Evolutionary conservation across 2,113 vertebrate species (phyloP), one percentile per base, ranked within the genome.

Genomic region (Coracopsis vasa): DNA sequence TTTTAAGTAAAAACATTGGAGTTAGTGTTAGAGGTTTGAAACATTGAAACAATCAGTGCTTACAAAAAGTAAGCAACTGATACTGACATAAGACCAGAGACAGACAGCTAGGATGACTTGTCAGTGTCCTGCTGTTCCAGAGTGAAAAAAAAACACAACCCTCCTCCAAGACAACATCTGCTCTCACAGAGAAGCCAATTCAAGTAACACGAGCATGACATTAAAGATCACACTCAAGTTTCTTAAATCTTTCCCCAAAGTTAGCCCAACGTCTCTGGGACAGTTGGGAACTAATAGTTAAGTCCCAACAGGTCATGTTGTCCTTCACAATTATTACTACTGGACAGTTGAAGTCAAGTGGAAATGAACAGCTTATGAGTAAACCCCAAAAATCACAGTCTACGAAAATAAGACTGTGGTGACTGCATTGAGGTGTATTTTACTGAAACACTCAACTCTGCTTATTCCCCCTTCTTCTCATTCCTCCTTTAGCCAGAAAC

Each of bases 181-280:
- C 24, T 44, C 12, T 62, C 27, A 56, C 41, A 66, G 45, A 92
- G 29, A 77, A 61, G 9, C 18, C 2, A 13, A 44, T 33, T 51
- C 20, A 86, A 85, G 12, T 31, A 88, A 91, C 7, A 35, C 0
- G 0, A 47, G 19, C 7, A 7, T 53, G 21, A 50, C 25, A 17
- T 25, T 35, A 28, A 56, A 73, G 60, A 66, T 25, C 35, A 64
- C 9, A 17, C 13, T 24, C 0, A 51, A 23, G 16, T 37, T 91
- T 86, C 37, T 27, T 37, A 84, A 85, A 64, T 27, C 25, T 14
- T 78, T 58, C 11, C 35, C 11, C 35, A 62, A 70, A 80, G 65
- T 58, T 28, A 70, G 31, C 35, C 20, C 29, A 89, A 35, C 12
- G 45, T 74, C 42, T 67, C 78, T 56, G 31, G 8, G 31, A 72